Conservation (phyloP, 2,888 invertebrate species). For the Drosophila mercatorum region DNA sequence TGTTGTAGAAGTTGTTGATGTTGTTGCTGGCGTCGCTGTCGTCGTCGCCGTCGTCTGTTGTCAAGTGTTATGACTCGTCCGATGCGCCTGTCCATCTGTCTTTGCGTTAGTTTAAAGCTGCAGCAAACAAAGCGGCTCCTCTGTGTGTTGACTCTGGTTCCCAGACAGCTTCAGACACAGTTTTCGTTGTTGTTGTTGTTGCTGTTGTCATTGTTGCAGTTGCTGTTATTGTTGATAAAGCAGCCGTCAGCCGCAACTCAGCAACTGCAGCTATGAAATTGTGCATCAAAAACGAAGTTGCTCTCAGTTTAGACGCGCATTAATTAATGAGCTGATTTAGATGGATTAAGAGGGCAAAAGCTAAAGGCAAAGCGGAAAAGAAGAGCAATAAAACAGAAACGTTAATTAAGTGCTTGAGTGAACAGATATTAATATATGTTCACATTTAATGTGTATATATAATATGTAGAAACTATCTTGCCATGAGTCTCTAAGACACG, state of each 20-base stretch:
- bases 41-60: slow-evolving; percentile 59
- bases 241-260: slow-evolving; percentile 50
- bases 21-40: slow-evolving; percentile 33
- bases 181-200: slow-evolving; percentile 16
- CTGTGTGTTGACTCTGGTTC: slow-evolving; percentile 55
- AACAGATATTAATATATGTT: background rate
- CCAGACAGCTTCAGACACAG: slow-evolving; percentile 56
- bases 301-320: slow-evolving; percentile 32
- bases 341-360: background rate
- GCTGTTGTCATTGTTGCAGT: slow-evolving; percentile 22
- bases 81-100: slow-evolving; percentile 43
- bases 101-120: slow-evolving; percentile 48
- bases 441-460: background rate
- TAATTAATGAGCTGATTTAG: slow-evolving; percentile 27
- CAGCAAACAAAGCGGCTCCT: slow-evolving; percentile 59
- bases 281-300: slow-evolving; percentile 38
- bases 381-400: background rate
- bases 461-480: background rate
- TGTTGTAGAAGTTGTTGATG: slow-evolving; percentile 37
- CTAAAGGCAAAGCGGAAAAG: background rate
- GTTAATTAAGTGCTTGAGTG: background rate
- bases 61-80: slow-evolving; percentile 76
- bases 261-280: slow-evolving; percentile 45
- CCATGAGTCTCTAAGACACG: background rate
- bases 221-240: slow-evolving; percentile 50